Conservation (phyloP, 2,888 invertebrate species). For the Laothoe populi region DNA sequence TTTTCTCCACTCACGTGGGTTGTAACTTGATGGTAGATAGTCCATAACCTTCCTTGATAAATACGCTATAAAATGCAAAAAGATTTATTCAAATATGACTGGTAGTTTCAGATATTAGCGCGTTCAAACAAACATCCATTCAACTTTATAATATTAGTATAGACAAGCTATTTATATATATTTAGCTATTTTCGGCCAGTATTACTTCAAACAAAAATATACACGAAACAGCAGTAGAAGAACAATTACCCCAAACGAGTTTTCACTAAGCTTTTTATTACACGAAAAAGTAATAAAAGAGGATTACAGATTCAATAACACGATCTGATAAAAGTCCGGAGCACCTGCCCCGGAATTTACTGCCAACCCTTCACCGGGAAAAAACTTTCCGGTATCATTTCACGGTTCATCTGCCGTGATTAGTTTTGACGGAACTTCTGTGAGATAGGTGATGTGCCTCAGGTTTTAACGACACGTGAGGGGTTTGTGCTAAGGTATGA, state of each 20-base stretch:
- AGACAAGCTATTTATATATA: too few relatives aligned
- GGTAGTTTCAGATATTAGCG: too few relatives aligned
- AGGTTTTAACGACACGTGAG: background rate
- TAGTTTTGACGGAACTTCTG: conserved; percentile 22
- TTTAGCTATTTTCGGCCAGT: too few relatives aligned
- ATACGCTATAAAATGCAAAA: too few relatives aligned
- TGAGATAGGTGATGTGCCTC: background rate
- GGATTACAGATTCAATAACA: conserved; percentile 64
- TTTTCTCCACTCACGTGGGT: too few relatives aligned
- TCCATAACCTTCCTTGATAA: too few relatives aligned
- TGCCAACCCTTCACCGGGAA: conserved; percentile 57
- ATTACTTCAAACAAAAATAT: background rate
- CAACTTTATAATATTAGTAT: too few relatives aligned
- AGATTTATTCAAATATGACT: too few relatives aligned
- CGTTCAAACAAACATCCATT: too few relatives aligned
- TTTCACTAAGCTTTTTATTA: conserved; percentile 45
- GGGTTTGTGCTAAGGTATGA: background rate
- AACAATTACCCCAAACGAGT: conserved; percentile 24
- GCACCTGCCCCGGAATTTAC: conserved; percentile 59
- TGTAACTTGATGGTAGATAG: too few relatives aligned
- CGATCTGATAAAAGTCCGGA: conserved; percentile 57
- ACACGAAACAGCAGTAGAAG: background rate
- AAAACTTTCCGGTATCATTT: conserved; percentile 42
- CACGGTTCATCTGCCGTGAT: conserved; percentile 27
- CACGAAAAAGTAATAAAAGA: conserved; percentile 56